Conservation (phyloP, 1,140 invertebrate species). For the Orchestia grillus region DNA sequence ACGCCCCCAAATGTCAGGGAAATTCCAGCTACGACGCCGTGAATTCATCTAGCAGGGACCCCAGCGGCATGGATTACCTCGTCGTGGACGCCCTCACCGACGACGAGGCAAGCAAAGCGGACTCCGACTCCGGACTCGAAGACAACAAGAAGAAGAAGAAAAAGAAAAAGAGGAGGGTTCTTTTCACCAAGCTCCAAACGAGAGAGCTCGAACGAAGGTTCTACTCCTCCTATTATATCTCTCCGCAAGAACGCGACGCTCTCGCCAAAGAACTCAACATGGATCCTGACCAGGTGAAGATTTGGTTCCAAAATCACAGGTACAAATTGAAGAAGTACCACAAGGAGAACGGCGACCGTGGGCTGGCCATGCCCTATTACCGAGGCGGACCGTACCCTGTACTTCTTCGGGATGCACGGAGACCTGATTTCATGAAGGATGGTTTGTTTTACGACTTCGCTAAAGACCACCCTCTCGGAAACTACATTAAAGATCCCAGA, state of each 20-base stretch:
- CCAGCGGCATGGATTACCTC: background rate
- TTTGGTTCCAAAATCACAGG: slow-evolving; percentile 95
- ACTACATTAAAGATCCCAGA: slow-evolving; percentile 16
- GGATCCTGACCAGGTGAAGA: slow-evolving; percentile 79
- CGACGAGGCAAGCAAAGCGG: background rate
- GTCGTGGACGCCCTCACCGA: background rate
- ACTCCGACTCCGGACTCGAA: background rate
- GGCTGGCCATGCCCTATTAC: background rate
- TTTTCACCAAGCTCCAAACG: slow-evolving; percentile 2
- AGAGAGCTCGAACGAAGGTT: slow-evolving; percentile 79
- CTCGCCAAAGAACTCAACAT: slow-evolving; percentile 91
- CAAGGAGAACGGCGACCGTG: slow-evolving; percentile 60
- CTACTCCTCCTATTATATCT: slow-evolving; percentile 93
- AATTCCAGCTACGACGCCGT: background rate
- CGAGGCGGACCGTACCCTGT: slow-evolving; percentile 18
- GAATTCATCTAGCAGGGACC: background rate
- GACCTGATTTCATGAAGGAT: background rate
- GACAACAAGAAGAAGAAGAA: background rate
- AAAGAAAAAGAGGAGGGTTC: slow-evolving; percentile 16
- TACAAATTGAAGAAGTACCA: slow-evolving; percentile 89
- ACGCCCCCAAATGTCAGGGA: background rate
- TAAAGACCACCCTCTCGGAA: background rate
- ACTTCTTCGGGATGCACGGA: background rate
- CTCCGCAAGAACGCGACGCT: slow-evolving; percentile 95
- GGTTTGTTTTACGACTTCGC: background rate